Evolutionary conservation across 2,797 vertebrate species (phyloP).

Genomic region (Gastrophryne carolinensis): DNA sequence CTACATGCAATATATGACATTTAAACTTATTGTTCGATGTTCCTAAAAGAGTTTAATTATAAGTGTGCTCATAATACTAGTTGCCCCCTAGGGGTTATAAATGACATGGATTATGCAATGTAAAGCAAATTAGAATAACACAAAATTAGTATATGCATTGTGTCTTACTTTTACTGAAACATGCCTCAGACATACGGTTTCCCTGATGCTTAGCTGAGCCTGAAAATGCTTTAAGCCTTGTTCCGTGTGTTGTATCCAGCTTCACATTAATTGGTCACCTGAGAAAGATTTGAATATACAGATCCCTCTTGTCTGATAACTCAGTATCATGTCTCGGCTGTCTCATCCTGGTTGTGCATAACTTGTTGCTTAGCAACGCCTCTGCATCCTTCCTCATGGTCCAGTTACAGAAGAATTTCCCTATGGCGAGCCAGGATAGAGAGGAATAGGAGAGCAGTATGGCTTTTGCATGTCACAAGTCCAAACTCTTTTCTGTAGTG

Average conservation of each 20-base stretch:
- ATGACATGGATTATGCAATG: no score
- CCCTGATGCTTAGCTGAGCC: not conserved
- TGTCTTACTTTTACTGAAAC: no score
- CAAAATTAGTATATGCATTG: no score
- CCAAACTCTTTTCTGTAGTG: not conserved
- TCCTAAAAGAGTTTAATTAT: no score
- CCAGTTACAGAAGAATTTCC: slow-evolving; percentile 25
- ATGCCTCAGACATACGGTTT: no score
- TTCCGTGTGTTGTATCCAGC: not conserved
- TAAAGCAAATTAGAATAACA: no score
- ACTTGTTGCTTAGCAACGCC: slow-evolving; percentile 43
- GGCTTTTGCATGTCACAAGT: slow-evolving; percentile 3
- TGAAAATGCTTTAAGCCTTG: not conserved
- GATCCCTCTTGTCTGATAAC: not conserved
- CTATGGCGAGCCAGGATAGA: slow-evolving; percentile 27
- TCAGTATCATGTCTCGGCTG: not conserved
- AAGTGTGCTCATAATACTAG: no score
- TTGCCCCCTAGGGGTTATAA: no score
- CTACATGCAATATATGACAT: no score
- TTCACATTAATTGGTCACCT: slow-evolving; percentile 15
- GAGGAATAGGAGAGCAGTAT: slow-evolving; percentile 34
- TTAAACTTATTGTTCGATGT: no score
- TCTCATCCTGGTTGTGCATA: slow-evolving; percentile 29
- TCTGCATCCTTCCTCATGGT: slow-evolving; percentile 24
- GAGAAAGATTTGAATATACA: slow-evolving; percentile 28